phyloP scores from a whole-genome alignment of 2,888 invertebrate genomes.

The Microctonus brassicae region DNA sequence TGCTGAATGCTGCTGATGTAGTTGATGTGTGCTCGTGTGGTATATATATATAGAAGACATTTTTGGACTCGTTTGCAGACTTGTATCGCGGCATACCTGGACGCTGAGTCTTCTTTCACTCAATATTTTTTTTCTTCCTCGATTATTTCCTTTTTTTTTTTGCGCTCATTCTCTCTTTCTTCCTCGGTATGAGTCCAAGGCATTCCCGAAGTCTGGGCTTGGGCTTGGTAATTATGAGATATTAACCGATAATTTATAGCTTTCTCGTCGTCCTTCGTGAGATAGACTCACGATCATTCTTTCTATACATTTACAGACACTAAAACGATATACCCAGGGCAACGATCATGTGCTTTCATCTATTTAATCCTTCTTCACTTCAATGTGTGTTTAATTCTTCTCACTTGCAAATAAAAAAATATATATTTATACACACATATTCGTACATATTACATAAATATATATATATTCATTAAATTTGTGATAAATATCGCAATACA shows the following conservation, averaged over 20 bases:
- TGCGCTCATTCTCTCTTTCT: not conserved
- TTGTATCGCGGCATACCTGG: slow-evolving; percentile 55
- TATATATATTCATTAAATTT: not conserved
- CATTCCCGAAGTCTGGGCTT: slow-evolving; percentile 56
- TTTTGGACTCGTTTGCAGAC: slow-evolving; percentile 24
- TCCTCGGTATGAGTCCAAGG: slow-evolving; percentile 29
- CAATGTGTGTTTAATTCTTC: slow-evolving; percentile 1
- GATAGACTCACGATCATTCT: slow-evolving; percentile 41
- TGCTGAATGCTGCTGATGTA: not conserved
- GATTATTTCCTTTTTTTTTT: not conserved
- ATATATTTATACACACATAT: too few species aligned
- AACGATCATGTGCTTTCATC: slow-evolving; percentile 1
- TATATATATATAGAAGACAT: slow-evolving; percentile 29
- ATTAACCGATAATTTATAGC: slow-evolving; percentile 66
- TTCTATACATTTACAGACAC: not conserved
- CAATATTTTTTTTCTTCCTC: not conserved
- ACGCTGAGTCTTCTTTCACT: slow-evolving; percentile 48
- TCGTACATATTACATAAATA: too few species aligned
- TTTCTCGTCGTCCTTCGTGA: slow-evolving; percentile 54
- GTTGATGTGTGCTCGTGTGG: not conserved
- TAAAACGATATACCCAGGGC: not conserved
- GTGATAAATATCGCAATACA: slow-evolving; percentile 18
- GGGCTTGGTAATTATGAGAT: slow-evolving; percentile 64
- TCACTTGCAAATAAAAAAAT: not conserved
- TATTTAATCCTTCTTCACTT: not conserved